Evolutionary conservation across 2,113 vertebrate species (phyloP).

Genomic region (Pardalotus punctatus): DNA sequence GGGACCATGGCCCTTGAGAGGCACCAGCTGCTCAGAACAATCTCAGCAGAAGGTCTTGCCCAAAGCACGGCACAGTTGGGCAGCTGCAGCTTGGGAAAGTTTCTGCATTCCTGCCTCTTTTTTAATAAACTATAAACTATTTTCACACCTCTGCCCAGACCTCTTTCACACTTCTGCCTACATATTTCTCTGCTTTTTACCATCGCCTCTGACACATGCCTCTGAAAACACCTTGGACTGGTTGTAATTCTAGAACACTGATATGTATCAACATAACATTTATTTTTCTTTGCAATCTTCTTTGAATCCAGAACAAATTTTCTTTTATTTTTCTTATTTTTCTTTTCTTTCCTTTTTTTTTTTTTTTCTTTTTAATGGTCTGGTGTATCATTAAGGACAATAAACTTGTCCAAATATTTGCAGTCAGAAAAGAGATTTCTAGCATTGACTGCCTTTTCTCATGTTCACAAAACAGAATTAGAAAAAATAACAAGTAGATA

Average conservation of each 20-base stretch:
- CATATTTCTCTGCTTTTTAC: neutral
- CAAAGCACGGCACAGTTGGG: neutral
- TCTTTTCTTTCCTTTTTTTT: neutral
- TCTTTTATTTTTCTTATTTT: neutral
- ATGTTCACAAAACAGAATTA: neutral
- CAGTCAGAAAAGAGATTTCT: neutral
- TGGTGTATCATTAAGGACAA: neutral
- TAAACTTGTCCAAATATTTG: neutral
- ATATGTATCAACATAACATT: neutral
- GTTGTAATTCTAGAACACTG: neutral
- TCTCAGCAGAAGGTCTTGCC: neutral
- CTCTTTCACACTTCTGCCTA: constrained; percentile 16
- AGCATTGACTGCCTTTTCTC: neutral
- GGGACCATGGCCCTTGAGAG: neutral
- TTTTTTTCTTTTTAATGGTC: neutral
- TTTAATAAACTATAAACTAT: constrained; percentile 22
- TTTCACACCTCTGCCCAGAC: constrained; percentile 24
- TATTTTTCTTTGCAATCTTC: neutral
- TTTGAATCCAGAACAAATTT: neutral
- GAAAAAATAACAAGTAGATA: neutral
- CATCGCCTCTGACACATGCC: neutral
- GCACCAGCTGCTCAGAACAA: neutral
- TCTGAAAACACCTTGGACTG: neutral
- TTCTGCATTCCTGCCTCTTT: neutral
- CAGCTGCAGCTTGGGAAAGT: neutral